Percentiles rank a stretch among this genome's conserved stretches.
Evolutionary conservation across 2,888 invertebrate species (phyloP).

Genomic region (Cerastis rubricosa): DNA sequence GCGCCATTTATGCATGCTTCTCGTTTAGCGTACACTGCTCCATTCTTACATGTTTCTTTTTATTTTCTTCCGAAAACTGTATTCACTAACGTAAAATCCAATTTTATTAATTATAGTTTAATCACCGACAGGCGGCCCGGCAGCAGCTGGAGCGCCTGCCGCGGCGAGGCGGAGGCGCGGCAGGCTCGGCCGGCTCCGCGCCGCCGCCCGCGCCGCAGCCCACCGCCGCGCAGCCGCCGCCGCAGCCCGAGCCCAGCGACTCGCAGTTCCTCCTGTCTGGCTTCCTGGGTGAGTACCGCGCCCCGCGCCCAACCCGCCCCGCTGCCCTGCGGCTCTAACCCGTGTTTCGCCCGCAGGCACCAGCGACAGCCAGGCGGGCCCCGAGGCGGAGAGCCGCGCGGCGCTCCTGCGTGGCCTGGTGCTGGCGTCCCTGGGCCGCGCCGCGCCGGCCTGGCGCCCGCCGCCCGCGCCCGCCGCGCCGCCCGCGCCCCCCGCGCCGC

Average conservation of each 20-base stretch:
- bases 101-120: conserved; percentile 60
- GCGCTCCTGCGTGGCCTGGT: conserved; percentile 86
- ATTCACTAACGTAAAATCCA: conserved; percentile 26
- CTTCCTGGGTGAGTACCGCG: conserved; percentile 77
- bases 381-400: conserved; percentile 83
- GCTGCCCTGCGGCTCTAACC: neutral
- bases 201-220: conserved; percentile 87
- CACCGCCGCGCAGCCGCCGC: conserved; percentile 82
- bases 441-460: conserved; percentile 73
- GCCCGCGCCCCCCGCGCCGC: conserved; percentile 60
- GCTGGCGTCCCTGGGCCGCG: conserved; percentile 86
- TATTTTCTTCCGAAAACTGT: neutral
- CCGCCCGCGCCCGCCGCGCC: conserved; percentile 66
- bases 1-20: neutral
- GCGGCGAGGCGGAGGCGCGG: conserved; percentile 92
- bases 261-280: conserved; percentile 84
- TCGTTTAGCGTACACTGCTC: neutral
- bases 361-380: conserved; percentile 72
- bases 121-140: conserved; percentile 92
- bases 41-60: neutral
- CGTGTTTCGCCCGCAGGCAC: conserved; percentile 68
- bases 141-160: conserved; percentile 97
- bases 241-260: conserved; percentile 77
- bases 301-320: no score
- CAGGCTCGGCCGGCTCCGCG: conserved; percentile 86